Evolutionary conservation across 37 sponge, comb jelly and placozoan genomes (phyloP).

Genomic region (Lycopodina hypogea): DNA sequence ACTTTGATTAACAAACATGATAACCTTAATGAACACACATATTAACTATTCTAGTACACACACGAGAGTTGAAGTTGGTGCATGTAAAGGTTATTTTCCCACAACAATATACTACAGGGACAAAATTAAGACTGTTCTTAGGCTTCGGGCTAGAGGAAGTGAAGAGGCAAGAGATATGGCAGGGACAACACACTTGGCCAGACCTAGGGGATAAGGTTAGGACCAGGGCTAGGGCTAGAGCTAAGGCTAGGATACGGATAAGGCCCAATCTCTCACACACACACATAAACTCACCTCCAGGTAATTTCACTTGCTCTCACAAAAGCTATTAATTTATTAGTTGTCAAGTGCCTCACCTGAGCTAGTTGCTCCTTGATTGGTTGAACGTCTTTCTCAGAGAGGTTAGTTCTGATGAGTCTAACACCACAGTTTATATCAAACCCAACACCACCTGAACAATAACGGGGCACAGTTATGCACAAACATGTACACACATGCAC

Average conservation of each 20-base stretch:
- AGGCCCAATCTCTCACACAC: not conserved
- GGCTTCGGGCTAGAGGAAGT: no score
- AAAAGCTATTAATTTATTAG: not conserved
- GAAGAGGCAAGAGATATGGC: no score
- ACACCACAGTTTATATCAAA: constrained; percentile 99
- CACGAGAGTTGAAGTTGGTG: no score
- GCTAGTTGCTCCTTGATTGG: constrained; percentile 95
- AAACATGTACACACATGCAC: not conserved
- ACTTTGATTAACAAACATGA: not conserved
- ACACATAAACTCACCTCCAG: no score
- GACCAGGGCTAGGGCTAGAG: no score
- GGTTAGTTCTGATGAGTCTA: constrained; percentile 88
- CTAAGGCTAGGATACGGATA: not conserved
- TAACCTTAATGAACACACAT: no score
- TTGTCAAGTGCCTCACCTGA: constrained; percentile 52
- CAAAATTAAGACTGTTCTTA: no score
- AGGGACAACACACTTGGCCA: no score
- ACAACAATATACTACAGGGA: no score
- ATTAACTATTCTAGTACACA: no score
- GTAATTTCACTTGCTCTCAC: not conserved
- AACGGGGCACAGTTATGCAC: not conserved
- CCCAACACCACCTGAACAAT: constrained; percentile 86
- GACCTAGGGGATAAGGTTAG: no score
- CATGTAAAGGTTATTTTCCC: no score
- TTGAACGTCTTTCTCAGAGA: constrained; percentile 83